Conservation (phyloP, 1,140 invertebrate species). For the Phenacoccus solenopsis region DNA sequence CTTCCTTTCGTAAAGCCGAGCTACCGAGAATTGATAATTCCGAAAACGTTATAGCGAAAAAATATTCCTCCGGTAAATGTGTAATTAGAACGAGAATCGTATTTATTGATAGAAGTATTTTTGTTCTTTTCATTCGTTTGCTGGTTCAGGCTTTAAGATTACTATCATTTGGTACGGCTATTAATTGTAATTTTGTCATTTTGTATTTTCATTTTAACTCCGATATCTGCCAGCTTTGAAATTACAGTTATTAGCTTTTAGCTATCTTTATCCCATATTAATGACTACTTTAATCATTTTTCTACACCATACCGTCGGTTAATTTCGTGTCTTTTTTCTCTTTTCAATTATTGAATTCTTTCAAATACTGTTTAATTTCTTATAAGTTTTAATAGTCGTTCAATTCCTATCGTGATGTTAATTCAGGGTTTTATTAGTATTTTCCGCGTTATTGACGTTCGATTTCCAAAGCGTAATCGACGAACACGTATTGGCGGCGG, state of each 20-base stretch:
- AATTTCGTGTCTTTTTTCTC: conserved; percentile 10
- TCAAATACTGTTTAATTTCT: conserved; percentile 16
- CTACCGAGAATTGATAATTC: neutral
- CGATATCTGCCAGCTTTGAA: conserved; percentile 13
- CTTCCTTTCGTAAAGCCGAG: neutral
- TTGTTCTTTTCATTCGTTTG: conserved; percentile 9
- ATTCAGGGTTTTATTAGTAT: neutral
- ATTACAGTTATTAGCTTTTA: conserved; percentile 9
- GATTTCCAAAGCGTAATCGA: neutral
- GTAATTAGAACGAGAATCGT: conserved; percentile 15
- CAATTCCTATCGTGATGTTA: neutral
- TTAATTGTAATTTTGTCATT: conserved; percentile 18
- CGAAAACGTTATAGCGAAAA: conserved; percentile 12
- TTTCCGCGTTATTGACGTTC: neutral
- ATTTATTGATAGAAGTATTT: conserved; percentile 15
- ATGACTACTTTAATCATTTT: conserved; percentile 18
- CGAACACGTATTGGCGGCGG: neutral
- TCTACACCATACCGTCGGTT: conserved; percentile 5
- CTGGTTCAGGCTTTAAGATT: conserved; percentile 7
- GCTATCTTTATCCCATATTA: conserved; percentile 17
- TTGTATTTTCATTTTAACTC: conserved; percentile 14
- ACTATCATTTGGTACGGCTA: conserved; percentile 6
- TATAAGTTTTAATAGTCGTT: conserved; percentile 5
- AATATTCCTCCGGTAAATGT: conserved; percentile 7
- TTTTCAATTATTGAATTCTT: conserved; percentile 13